Base-by-base conservation (phyloP, 2,888 invertebrate genomes). In the Baccha elongata region DNA sequence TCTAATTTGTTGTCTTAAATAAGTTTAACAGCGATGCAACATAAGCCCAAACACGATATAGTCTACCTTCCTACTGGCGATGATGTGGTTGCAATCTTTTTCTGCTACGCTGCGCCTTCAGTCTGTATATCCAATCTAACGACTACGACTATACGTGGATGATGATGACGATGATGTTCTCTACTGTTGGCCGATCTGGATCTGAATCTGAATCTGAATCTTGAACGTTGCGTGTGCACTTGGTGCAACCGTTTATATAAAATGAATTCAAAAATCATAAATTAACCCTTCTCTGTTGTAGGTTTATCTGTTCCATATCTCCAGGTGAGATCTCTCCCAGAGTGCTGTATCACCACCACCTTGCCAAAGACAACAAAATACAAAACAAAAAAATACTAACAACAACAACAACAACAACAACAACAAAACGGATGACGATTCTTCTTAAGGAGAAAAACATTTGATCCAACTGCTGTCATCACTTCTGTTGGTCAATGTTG, bases 201-300 rank as follows among this genome's bases (percentile, higher is more conserved):
- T 76, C 81, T 76, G 72, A 58, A 83, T 76, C 81, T 65, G 75
- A 65, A 65, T 71, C 76, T 21, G 19, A 58, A 67, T 67, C 76
- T 55, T 7, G 53, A 55, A 76, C 62, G 81, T 72, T 83, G 81
- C 83, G 85, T 83, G 83, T 85, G 78, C 85, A 71, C 60, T 85
- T 85, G 76, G 74, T 84, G 76, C 83, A 85, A 85, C 78, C 78
- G 85, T 68, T 83, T 83, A 76, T 83, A 83, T 83, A 73, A 83
- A 85, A 78, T 76, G 78, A 84, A 78, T 76, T 78, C 78, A 85
- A 85, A 83, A 85, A 85, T 85, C 85, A 85, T 85, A 85, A 85
- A 85, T 85, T 85, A 84, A 84, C 83, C 84, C 83, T 79, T 79
- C 83, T 74, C 62, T 52, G 85, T 67, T 76, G 76, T 76, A 37